Conservation (phyloP, 2,797 vertebrate species). For the Tympanoctomys barrerae region DNA sequence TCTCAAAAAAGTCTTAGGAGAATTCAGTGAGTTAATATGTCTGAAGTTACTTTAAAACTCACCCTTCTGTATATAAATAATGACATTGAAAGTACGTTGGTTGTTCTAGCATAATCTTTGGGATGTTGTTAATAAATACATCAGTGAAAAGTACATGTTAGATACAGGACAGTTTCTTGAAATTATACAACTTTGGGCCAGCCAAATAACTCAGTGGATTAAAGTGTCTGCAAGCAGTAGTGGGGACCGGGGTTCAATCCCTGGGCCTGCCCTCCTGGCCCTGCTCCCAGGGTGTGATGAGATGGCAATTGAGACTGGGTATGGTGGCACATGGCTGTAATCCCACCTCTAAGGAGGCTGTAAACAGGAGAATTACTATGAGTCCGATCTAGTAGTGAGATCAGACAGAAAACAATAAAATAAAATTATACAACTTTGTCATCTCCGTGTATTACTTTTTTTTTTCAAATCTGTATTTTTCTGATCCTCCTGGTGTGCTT, state of each 20-base stretch:
- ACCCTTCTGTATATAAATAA: neutral
- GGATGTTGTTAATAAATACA: neutral
- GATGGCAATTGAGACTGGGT: no score
- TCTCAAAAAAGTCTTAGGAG: constrained; percentile 1
- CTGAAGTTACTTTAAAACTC: neutral
- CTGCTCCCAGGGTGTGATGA: no score
- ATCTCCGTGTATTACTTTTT: neutral
- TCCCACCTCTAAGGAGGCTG: no score
- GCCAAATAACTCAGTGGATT: no score
- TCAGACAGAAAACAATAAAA: no score
- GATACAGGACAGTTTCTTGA: neutral
- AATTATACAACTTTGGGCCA: neutral
- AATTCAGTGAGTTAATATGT: neutral
- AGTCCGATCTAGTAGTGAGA: no score
- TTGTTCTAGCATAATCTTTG: neutral
- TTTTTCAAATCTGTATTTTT: neutral
- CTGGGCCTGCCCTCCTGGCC: no score
- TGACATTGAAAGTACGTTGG: neutral
- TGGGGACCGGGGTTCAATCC: no score
- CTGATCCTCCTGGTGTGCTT: neutral
- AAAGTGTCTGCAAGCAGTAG: no score
- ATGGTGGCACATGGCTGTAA: no score
- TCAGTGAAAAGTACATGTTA: neutral
- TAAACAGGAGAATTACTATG: no score
- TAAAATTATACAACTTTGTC: neutral